phyloP scores from a whole-genome alignment of 2,888 invertebrate genomes.

The Idaea straminata region DNA sequence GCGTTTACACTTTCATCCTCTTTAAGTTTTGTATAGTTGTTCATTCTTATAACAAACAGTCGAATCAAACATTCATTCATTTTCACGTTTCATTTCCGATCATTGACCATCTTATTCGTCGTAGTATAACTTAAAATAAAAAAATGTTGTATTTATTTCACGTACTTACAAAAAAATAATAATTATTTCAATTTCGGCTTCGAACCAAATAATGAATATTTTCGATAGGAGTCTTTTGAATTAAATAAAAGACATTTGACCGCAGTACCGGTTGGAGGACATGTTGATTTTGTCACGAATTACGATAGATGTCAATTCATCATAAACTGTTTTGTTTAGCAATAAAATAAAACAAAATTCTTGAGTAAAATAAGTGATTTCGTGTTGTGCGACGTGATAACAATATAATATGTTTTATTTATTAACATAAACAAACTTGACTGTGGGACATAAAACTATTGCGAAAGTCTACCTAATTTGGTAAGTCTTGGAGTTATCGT shows the following conservation, averaged over 20 bases:
- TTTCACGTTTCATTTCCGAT: neutral
- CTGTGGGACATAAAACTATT: constrained; percentile 50
- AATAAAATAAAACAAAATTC: constrained; percentile 65
- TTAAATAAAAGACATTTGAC: constrained; percentile 37
- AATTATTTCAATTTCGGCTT: neutral
- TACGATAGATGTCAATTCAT: constrained; percentile 73
- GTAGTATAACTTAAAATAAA: neutral
- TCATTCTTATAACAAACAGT: no score
- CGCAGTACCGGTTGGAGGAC: constrained; percentile 70
- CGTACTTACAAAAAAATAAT: neutral
- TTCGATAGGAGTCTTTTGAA: neutral
- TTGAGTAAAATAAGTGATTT: constrained; percentile 58
- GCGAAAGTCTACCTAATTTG: constrained; percentile 56
- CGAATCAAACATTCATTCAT: neutral
- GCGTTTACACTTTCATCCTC: neutral
- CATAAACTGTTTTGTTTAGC: constrained; percentile 70
- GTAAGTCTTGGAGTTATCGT: constrained; percentile 58
- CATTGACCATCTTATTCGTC: neutral
- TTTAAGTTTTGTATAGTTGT: neutral
- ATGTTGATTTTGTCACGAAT: constrained; percentile 75
- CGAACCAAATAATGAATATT: neutral
- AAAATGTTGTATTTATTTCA: neutral
- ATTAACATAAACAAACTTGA: constrained; percentile 58
- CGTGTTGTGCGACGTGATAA: constrained; percentile 61
- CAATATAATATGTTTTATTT: constrained; percentile 68